Evolutionary conservation across 2,113 vertebrate genomes (phyloP).

Genomic region (Machaerirhynchus nigripectus): DNA sequence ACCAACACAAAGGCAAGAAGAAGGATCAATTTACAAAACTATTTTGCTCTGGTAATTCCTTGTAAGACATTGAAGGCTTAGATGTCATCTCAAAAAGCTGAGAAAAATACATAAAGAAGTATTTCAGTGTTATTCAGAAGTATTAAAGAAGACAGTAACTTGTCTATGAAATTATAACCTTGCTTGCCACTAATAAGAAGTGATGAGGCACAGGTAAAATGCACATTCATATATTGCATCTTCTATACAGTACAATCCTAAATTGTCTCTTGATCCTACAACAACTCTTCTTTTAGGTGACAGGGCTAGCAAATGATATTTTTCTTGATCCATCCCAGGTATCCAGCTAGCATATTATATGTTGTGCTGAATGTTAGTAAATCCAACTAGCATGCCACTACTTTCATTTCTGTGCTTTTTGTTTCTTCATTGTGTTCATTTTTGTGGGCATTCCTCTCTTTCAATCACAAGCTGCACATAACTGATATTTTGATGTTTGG

Average conservation of each 20-base stretch:
- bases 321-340: not conserved
- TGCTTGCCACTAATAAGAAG: not conserved
- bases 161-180: not conserved
- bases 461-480: not conserved
- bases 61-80: not conserved
- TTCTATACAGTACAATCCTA: not conserved
- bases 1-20: not conserved
- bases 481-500: not conserved
- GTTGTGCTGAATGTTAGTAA: not conserved
- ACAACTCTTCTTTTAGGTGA: not conserved
- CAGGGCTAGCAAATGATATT: not conserved
- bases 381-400: not conserved
- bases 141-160: too few relatives aligned
- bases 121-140: too few relatives aligned
- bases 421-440: not conserved
- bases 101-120: not conserved
- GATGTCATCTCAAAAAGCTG: not conserved
- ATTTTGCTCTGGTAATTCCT: not conserved
- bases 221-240: not conserved
- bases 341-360: not conserved
- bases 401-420: accelerated
- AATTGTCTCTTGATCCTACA: not conserved
- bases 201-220: not conserved
- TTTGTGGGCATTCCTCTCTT: not conserved
- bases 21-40: not conserved